Conservation (phyloP, 2,797 vertebrate genomes). For the Macropus fuliginosus region DNA sequence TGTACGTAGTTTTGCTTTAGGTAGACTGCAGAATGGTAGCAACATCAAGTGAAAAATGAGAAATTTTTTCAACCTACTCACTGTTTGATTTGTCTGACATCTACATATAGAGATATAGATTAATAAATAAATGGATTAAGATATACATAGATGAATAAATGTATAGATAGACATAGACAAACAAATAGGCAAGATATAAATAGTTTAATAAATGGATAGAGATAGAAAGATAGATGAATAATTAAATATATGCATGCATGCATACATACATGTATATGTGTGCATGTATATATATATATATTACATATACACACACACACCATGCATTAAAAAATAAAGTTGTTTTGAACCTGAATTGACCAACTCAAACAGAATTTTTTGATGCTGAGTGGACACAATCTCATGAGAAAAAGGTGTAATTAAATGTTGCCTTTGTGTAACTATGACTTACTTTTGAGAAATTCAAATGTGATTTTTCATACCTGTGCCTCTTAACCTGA, state of each 20-base stretch:
- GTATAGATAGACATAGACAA: background rate
- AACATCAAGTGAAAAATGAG: conserved; percentile 10
- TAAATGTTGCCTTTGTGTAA: background rate
- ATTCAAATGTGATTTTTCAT: background rate
- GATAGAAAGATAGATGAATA: background rate
- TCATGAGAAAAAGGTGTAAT: background rate
- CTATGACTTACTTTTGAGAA: background rate
- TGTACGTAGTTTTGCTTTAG: background rate
- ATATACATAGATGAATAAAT: background rate
- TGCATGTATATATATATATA: too few species aligned
- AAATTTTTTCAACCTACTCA: background rate
- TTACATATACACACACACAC: background rate
- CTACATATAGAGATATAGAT: background rate
- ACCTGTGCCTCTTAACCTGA: background rate
- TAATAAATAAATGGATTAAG: background rate
- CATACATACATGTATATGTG: too few species aligned
- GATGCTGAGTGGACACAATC: background rate
- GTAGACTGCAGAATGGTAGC: background rate
- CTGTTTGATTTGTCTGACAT: background rate
- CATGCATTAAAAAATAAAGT: background rate
- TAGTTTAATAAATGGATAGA: too few species aligned
- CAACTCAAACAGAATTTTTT: background rate
- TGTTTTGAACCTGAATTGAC: conserved; percentile 6
- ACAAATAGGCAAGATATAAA: background rate
- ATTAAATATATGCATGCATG: too few species aligned